Evolutionary conservation across 1,140 invertebrate genomes (phyloP).

Genomic region (Brachionus calyciflorus): DNA sequence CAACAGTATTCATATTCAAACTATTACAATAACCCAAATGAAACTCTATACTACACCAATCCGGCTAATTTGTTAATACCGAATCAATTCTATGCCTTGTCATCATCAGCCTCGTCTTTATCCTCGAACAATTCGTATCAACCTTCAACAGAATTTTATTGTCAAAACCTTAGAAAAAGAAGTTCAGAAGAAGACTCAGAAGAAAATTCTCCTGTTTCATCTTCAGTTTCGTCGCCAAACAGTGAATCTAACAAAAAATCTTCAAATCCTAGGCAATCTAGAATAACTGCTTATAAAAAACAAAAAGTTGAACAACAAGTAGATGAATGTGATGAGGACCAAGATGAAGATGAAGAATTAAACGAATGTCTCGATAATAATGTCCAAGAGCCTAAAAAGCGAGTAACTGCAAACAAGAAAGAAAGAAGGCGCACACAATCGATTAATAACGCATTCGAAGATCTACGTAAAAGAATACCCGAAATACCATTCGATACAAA

Average conservation of each 20-base stretch:
- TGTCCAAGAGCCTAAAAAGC: constrained; percentile 27
- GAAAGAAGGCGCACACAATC: constrained; percentile 82
- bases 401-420: constrained; percentile 75
- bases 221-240: not conserved
- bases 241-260: constrained; percentile 5
- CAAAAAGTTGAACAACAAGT: not conserved
- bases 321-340: not conserved
- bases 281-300: constrained; percentile 8
- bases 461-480: constrained; percentile 85
- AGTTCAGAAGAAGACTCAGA: not conserved
- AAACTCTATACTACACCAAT: not conserved
- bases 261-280: not conserved
- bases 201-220: not conserved
- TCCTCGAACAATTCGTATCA: constrained; percentile 11
- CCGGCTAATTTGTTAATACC: not conserved
- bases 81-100: not conserved
- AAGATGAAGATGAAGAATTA: not conserved
- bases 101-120: not conserved
- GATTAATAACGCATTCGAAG: constrained; percentile 89
- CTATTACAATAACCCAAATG: not conserved
- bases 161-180: not conserved
- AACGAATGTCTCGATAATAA: not conserved
- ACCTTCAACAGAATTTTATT: not conserved
- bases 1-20: not conserved
- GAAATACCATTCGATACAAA: constrained; percentile 93